Evolutionary conservation across 2,113 vertebrate species (phyloP).

Genomic region (Mormyrus iriodes): DNA sequence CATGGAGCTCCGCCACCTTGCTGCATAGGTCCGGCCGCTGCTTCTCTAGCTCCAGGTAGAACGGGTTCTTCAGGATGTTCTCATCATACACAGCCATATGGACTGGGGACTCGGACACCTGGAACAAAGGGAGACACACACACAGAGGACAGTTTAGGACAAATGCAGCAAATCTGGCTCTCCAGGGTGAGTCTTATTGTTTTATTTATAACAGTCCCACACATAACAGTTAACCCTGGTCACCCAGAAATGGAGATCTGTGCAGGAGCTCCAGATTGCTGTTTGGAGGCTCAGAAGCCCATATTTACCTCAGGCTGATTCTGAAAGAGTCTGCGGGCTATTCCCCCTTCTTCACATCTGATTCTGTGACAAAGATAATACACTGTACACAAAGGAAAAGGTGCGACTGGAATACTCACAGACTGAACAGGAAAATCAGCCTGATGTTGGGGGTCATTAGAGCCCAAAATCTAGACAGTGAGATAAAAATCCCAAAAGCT

Average conservation of each 20-base stretch:
- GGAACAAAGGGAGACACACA: not conserved
- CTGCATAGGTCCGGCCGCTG: slow-evolving; percentile 77
- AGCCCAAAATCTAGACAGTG: not conserved
- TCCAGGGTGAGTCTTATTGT: not conserved
- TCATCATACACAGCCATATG: slow-evolving; percentile 98
- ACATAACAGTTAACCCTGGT: not conserved
- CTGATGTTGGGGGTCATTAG: not conserved
- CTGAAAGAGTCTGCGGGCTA: not conserved
- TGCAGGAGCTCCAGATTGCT: not conserved
- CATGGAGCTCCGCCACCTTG: slow-evolving; percentile 77
- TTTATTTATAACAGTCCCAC: not conserved
- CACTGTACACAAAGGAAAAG: not conserved
- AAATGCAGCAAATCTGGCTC: not conserved
- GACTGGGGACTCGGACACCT: slow-evolving; percentile 55
- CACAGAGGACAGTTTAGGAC: not conserved
- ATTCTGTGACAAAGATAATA: not conserved
- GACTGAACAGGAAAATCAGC: not conserved
- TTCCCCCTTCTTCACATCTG: not conserved
- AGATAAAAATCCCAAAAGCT: not conserved
- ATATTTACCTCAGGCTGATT: not conserved
- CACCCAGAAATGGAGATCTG: not conserved
- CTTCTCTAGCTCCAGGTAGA: slow-evolving; percentile 86
- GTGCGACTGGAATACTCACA: not conserved
- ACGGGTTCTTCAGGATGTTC: slow-evolving; percentile 88
- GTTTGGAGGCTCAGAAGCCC: not conserved